Evolutionary conservation across 2,888 invertebrate genomes (phyloP).

Genomic region (Caenorhabditis sp.): DNA sequence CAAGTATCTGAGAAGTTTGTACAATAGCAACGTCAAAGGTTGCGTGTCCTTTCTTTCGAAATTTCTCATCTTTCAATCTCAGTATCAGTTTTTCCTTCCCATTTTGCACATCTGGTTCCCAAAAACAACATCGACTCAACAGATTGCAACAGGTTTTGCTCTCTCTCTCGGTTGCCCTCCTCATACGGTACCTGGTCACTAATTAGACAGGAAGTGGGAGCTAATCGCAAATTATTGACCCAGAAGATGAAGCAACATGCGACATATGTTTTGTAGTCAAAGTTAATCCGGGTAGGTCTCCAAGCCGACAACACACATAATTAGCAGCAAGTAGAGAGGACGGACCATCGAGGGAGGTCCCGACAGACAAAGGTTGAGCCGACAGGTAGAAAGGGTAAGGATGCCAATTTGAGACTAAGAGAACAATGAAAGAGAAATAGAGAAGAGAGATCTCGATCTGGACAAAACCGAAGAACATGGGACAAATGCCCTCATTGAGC

Average conservation of each 20-base stretch:
- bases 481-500: not conserved
- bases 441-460: conserved; percentile 45
- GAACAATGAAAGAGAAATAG: conserved; percentile 34
- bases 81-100: not conserved
- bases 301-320: conserved; percentile 57
- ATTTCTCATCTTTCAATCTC: not conserved
- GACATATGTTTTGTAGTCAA: conserved; percentile 67
- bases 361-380: conserved; percentile 43
- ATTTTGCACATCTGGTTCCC: not conserved
- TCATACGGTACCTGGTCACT: conserved; percentile 8
- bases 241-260: conserved; percentile 57
- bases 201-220: conserved; percentile 47
- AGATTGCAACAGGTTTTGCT: not conserved
- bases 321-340: conserved; percentile 47
- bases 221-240: conserved; percentile 61
- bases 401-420: conserved; percentile 21
- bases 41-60: conserved; percentile 17
- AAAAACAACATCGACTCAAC: conserved; percentile 4
- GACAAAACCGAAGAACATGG: not conserved
- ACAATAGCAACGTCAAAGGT: conserved; percentile 31
- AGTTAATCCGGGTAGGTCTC: conserved; percentile 49
- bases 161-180: not conserved
- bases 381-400: conserved; percentile 39
- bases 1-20: not conserved
- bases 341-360: conserved; percentile 20